Conservation (phyloP, 1,140 invertebrate species). For the Drosophila arawakana region DNA sequence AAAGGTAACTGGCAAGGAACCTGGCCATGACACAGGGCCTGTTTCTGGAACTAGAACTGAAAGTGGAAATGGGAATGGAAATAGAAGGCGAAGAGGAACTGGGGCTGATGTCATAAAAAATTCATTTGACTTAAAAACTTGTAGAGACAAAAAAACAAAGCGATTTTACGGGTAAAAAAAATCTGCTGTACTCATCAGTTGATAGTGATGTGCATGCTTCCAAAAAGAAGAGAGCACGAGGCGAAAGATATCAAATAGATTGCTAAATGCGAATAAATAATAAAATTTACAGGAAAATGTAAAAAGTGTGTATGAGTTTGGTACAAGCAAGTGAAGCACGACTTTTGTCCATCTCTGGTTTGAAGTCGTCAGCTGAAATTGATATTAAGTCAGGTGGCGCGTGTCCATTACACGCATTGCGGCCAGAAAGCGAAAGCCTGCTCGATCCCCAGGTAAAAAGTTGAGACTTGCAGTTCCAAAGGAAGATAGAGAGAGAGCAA, state of each 20-base stretch:
- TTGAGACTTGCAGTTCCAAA: background rate
- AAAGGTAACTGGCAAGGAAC: slow-evolving; percentile 46
- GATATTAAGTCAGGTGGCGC: slow-evolving; percentile 81
- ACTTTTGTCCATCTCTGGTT: background rate
- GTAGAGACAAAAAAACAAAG: slow-evolving; percentile 49
- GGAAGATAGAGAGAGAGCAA: background rate
- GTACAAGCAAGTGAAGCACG: background rate
- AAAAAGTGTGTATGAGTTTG: background rate
- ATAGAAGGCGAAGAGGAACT: background rate
- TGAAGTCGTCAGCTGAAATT: slow-evolving; percentile 51
- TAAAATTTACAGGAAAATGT: no score
- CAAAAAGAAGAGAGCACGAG: background rate
- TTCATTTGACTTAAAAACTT: slow-evolving; percentile 80
- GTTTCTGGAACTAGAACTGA: slow-evolving; percentile 13
- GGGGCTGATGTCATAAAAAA: slow-evolving; percentile 72
- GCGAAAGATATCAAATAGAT: no score
- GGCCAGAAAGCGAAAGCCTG: slow-evolving; percentile 54
- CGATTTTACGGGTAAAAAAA: slow-evolving; percentile 14
- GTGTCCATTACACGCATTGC: slow-evolving; percentile 78
- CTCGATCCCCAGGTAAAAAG: slow-evolving; percentile 4
- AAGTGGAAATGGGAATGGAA: slow-evolving; percentile 7
- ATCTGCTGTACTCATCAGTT: slow-evolving; percentile 13
- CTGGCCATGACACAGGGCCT: slow-evolving; percentile 26
- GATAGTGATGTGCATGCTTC: slow-evolving; percentile 5
- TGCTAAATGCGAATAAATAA: no score